Conservation (phyloP, 2,888 invertebrate genomes). For the Cheiracanthium punctorium region DNA sequence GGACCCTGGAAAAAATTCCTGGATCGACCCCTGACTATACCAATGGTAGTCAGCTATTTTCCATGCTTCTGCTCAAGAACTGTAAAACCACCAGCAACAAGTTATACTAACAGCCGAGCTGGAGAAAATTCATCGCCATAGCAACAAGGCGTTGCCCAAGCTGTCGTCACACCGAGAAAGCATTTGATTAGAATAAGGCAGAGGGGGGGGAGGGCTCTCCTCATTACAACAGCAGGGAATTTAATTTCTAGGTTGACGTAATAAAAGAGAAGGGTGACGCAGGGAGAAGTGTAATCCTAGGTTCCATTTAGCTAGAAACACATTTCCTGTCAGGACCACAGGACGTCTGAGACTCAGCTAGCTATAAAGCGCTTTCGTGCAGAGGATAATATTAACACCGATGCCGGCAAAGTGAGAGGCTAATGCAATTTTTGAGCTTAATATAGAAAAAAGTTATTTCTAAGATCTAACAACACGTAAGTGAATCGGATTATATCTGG, state of each 20-base stretch:
- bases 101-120: slow-evolving; percentile 1
- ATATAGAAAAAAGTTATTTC: background rate
- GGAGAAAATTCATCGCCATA: background rate
- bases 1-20: too few species aligned
- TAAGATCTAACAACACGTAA: background rate
- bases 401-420: slow-evolving; percentile 1
- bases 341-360: slow-evolving; percentile 29
- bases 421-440: background rate
- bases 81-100: slow-evolving; percentile 33
- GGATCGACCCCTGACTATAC: too few species aligned
- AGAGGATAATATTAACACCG: slow-evolving; percentile 24
- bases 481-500: background rate
- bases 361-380: slow-evolving; percentile 31
- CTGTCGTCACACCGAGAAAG: slow-evolving; percentile 1
- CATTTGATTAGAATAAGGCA: slow-evolving; percentile 27
- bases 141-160: slow-evolving; percentile 26
- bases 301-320: slow-evolving; percentile 13
- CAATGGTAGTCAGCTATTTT: background rate
- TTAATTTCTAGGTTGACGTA: slow-evolving; percentile 34
- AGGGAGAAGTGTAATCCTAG: slow-evolving; percentile 16
- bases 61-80: background rate
- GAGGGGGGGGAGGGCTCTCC: slow-evolving; percentile 1
- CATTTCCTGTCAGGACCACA: slow-evolving; percentile 29
- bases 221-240: slow-evolving; percentile 38
- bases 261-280: background rate